These are phyloP conservation scores for Sardinella longiceps DNA, from an alignment of 2,797 vertebrate species.

Conservation along the genomic window DNA sequence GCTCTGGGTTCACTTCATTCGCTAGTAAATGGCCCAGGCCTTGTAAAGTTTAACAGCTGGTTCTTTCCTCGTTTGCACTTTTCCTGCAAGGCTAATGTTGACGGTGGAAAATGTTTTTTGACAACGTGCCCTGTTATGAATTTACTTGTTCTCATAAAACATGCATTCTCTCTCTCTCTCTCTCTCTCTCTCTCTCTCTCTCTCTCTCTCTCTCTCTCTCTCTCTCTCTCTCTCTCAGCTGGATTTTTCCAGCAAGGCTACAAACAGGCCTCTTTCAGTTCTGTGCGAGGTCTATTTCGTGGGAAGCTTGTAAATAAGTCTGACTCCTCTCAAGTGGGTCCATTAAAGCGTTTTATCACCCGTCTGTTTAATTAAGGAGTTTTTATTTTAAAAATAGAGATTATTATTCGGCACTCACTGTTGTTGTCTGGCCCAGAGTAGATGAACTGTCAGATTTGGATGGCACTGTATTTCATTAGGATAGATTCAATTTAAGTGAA, in stretches of 20 bases:
- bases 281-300: constrained; percentile 54
- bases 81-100: constrained; percentile 59
- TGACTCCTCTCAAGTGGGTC: constrained; percentile 63
- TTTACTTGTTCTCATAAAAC: constrained; percentile 67
- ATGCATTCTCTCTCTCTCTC: neutral
- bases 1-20: constrained; percentile 56
- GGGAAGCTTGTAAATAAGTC: constrained; percentile 67
- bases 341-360: constrained; percentile 66
- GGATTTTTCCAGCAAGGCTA: constrained; percentile 47
- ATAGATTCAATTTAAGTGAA: neutral
- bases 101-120: constrained; percentile 68
- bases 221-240: constrained; percentile 23
- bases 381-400: constrained; percentile 65
- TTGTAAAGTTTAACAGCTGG: constrained; percentile 70
- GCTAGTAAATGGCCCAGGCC: constrained; percentile 63
- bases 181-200: neutral
- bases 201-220: constrained; percentile 19
- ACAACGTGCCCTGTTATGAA: constrained; percentile 65
- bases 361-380: constrained; percentile 60
- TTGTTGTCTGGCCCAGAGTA: neutral
- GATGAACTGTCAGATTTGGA: constrained; percentile 22
- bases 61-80: constrained; percentile 69
- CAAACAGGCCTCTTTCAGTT: constrained; percentile 45
- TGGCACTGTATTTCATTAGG: neutral
- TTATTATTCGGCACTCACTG: constrained; percentile 51